phyloP scores from a whole-genome alignment of 2,113 vertebrate genomes.

The Aegotheles bennettii region DNA sequence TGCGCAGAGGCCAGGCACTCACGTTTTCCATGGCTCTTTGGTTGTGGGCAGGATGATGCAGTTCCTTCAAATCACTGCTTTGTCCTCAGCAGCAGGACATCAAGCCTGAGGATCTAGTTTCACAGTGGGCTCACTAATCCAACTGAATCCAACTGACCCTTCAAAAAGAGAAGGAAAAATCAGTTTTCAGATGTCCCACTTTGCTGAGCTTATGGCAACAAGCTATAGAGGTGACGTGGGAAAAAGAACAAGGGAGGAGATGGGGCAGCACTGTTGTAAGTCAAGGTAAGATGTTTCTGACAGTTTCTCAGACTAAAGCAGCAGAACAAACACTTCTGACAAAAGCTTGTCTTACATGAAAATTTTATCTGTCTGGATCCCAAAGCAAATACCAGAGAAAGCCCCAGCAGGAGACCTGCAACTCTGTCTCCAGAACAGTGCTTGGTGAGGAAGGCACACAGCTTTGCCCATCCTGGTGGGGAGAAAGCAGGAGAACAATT shows the following conservation, averaged over 20 bases:
- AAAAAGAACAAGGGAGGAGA: background rate
- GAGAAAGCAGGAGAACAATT: background rate
- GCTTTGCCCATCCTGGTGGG: rapidly evolving
- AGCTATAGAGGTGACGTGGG: background rate
- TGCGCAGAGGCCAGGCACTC: background rate
- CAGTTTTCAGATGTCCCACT: background rate
- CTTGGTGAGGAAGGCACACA: background rate
- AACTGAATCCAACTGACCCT: background rate
- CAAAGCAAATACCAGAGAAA: background rate
- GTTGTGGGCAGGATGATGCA: background rate
- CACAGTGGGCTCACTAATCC: background rate
- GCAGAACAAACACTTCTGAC: background rate
- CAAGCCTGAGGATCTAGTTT: background rate
- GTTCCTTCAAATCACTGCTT: background rate
- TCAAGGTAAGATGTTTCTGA: background rate
- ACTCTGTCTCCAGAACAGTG: background rate
- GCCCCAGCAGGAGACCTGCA: background rate
- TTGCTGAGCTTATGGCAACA: background rate
- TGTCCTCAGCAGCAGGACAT: background rate
- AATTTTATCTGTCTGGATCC: background rate
- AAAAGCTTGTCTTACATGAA: background rate
- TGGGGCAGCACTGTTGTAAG: rapidly evolving
- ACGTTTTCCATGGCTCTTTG: background rate
- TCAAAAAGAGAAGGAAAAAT: background rate
- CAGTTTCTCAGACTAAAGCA: background rate